Evolutionary conservation across 2,797 vertebrate genomes (phyloP).

Genomic region (Urocyon cinereoargenteus): DNA sequence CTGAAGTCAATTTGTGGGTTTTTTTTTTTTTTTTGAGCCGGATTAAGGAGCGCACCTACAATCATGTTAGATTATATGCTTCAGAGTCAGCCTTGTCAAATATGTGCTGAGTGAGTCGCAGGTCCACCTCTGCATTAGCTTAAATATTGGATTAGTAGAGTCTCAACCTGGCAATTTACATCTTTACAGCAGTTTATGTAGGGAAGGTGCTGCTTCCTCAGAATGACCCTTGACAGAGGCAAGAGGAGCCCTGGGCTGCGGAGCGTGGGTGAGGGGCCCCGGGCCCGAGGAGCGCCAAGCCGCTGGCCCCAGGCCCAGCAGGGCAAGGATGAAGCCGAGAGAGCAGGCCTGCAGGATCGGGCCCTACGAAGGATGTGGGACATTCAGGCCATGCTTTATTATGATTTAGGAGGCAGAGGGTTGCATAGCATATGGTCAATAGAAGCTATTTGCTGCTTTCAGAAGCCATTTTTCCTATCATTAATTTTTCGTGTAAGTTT

Average conservation of each 20-base stretch:
- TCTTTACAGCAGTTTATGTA: neutral
- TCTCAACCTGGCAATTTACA: neutral
- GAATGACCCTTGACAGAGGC: neutral
- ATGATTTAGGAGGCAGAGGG: conserved; percentile 70
- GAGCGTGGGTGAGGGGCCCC: accelerated
- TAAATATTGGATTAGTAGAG: neutral
- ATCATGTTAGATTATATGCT: neutral
- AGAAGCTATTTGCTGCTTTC: conserved; percentile 75
- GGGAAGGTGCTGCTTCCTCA: neutral
- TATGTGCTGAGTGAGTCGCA: neutral
- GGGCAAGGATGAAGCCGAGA: accelerated
- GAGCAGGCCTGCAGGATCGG: accelerated
- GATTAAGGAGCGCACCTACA: no score
- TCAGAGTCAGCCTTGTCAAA: neutral
- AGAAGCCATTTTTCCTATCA: conserved; percentile 75
- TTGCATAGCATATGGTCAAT: conserved; percentile 65
- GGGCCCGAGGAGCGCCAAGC: accelerated
- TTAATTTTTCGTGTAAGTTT: conserved; percentile 75
- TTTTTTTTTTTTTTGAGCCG: neutral
- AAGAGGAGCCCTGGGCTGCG: accelerated
- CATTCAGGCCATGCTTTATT: neutral
- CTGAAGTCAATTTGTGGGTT: neutral
- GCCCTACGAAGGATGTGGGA: neutral
- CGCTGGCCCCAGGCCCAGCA: accelerated
- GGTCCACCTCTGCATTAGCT: conserved; percentile 27